Percentiles rank a stretch among this genome's conserved stretches.
Conservation (phyloP, 1,140 invertebrate species). For the Brachystomella parvula region DNA sequence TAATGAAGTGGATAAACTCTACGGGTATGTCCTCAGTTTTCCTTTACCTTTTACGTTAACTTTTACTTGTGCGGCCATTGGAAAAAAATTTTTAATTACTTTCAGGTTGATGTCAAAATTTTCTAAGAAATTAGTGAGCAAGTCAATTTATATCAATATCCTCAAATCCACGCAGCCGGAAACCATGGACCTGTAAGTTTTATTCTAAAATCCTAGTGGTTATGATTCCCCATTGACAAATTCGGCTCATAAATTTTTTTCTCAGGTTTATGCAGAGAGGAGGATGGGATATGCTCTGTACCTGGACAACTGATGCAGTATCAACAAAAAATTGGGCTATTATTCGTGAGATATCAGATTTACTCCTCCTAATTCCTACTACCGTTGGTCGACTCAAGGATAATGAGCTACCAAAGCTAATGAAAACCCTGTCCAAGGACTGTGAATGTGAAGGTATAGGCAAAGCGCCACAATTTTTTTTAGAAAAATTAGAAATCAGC, state of each 20-base stretch:
- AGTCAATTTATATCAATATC: constrained; percentile 91
- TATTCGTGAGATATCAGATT: constrained; percentile 71
- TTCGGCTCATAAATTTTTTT: constrained; percentile 26
- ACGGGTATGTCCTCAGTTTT: constrained; percentile 51
- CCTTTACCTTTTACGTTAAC: neutral
- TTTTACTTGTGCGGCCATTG: no score
- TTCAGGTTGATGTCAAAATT: constrained; percentile 88
- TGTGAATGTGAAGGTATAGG: constrained; percentile 67
- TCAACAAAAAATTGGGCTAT: constrained; percentile 73
- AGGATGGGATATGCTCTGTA: constrained; percentile 79
- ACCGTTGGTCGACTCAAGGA: constrained; percentile 79
- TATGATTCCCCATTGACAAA: constrained; percentile 1
- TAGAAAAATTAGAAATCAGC: neutral
- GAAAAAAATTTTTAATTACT: constrained; percentile 44
- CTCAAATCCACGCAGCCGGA: constrained; percentile 77
- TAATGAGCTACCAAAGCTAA: constrained; percentile 81
- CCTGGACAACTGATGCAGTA: constrained; percentile 79
- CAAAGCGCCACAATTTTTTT: constrained; percentile 36
- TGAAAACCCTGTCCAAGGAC: constrained; percentile 78
- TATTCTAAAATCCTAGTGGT: neutral
- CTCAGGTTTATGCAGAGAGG: constrained; percentile 75
- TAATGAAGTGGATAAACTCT: constrained; percentile 72
- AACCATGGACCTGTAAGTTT: constrained; percentile 67
- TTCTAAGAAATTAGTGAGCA: constrained; percentile 89
- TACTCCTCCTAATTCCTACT: constrained; percentile 75